phyloP scores from a whole-genome alignment of 2,113 vertebrate genomes.

The human (Homo sapiens) region GRCh38 chr11:44884501-44885000 shows the following conservation, averaged over 20 bases:
- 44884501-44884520: neutral
- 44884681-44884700: neutral
- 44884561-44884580: neutral
- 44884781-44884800: neutral
- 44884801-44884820: neutral
- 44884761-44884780: neutral
- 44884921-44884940: neutral
- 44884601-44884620: neutral
- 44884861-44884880: fast-evolving
- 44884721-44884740: neutral
- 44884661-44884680: neutral
- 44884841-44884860: neutral
- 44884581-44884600: neutral
- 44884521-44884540: neutral
- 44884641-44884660: neutral
- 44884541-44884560: fast-evolving
- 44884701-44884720: neutral
- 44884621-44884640: neutral
- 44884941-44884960: neutral
- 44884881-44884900: neutral
- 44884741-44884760: neutral
- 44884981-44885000: neutral
- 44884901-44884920: neutral
- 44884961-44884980: neutral
- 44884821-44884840: fast-evolving